These are phyloP conservation scores for Ptycholaimellus sp. DNA, from an alignment of 2,888 invertebrate species.

Conservation along the genomic window DNA sequence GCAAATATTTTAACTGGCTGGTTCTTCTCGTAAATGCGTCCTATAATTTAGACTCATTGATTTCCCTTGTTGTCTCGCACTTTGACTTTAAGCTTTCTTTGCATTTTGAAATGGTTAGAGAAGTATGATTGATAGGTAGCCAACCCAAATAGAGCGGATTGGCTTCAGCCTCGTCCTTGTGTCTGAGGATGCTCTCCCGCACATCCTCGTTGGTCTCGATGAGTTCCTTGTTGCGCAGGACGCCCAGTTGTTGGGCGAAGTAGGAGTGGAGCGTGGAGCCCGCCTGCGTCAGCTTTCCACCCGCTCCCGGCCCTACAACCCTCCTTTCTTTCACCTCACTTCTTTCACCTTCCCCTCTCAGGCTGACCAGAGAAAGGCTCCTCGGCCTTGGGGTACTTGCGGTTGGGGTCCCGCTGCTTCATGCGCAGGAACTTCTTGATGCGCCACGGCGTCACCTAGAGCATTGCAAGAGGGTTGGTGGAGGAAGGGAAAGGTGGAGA, in stretches of 20 bases:
- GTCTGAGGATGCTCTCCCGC: constrained; percentile 19
- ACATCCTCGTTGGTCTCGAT: constrained; percentile 20
- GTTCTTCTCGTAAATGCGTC: constrained; percentile 17
- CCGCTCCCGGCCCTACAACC: too few relatives aligned
- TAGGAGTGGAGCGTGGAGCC: constrained; percentile 86
- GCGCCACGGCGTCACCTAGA: constrained; percentile 14
- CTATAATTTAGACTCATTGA: too few relatives aligned
- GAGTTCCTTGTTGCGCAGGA: constrained; percentile 28
- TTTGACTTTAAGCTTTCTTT: too few relatives aligned
- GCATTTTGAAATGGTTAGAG: too few relatives aligned
- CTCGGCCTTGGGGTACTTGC: constrained; percentile 30
- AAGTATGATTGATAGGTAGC: too few relatives aligned
- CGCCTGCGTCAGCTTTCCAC: constrained; percentile 59
- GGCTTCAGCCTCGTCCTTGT: constrained; percentile 15
- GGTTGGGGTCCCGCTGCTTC: constrained; percentile 37
- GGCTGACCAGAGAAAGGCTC: constrained; percentile 29
- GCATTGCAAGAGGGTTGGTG: constrained; percentile 2
- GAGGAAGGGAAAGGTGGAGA: neutral
- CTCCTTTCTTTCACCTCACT: neutral
- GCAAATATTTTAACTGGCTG: constrained; percentile 22
- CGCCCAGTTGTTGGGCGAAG: constrained; percentile 74
- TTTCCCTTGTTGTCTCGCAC: too few relatives aligned
- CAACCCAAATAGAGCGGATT: too few relatives aligned
- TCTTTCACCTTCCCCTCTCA: neutral
- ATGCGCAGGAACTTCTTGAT: constrained; percentile 18